phyloP scores from a whole-genome alignment of 2,113 vertebrate genomes.

The Phocoena phocoena region DNA sequence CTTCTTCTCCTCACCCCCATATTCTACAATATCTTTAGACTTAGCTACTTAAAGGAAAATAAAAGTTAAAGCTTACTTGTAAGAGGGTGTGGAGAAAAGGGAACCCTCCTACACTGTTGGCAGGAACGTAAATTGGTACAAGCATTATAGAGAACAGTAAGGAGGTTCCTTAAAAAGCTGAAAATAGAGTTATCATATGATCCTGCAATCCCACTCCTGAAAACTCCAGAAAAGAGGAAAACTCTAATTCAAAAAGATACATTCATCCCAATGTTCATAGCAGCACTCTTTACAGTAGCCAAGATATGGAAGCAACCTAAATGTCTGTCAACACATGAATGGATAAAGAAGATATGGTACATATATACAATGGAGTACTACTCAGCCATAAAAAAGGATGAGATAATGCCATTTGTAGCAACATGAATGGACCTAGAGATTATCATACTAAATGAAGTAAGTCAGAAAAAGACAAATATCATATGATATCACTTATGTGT shows the following conservation, averaged over 20 bases:
- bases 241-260: neutral
- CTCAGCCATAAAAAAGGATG: neutral
- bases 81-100: neutral
- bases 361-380: neutral
- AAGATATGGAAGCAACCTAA: neutral
- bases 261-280: neutral
- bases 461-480: neutral
- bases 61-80: neutral
- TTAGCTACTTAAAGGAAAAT: slow-evolving; percentile 3
- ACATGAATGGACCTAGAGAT: neutral
- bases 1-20: neutral
- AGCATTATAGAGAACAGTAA: neutral
- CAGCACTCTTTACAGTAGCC: neutral
- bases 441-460: neutral
- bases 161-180: neutral
- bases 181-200: neutral
- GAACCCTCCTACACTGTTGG: neutral
- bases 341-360: neutral
- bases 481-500: neutral
- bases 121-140: neutral
- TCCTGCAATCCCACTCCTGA: neutral
- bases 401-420: neutral
- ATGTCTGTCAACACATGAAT: neutral
- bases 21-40: neutral
- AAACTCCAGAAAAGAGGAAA: neutral